These are phyloP conservation scores for Parnassius apollo DNA, from an alignment of 2,888 invertebrate species.

Conservation along the genomic window DNA sequence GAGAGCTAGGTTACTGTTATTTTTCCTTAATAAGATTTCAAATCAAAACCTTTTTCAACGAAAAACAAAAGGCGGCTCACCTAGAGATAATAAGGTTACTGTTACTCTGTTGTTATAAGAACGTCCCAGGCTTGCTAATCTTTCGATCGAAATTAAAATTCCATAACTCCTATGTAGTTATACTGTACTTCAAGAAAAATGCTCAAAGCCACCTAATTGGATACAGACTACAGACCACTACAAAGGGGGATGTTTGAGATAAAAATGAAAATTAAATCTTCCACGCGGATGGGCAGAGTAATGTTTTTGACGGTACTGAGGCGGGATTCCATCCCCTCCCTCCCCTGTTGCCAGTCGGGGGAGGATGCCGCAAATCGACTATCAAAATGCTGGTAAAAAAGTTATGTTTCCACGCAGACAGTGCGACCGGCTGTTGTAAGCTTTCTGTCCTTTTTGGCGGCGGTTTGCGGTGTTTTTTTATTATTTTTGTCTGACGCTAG, in stretches of 20 bases:
- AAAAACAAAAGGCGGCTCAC: too few species aligned
- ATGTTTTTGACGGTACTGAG: conserved; percentile 79
- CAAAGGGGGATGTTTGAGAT: conserved; percentile 81
- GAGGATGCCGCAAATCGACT: conserved; percentile 76
- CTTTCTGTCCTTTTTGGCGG: conserved; percentile 49
- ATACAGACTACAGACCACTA: conserved; percentile 78
- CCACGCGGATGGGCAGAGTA: conserved; percentile 79
- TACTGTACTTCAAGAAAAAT: conserved; percentile 65
- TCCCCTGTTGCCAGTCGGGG: conserved; percentile 40
- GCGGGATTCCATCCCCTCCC: conserved; percentile 42
- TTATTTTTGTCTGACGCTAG: conserved; percentile 41
- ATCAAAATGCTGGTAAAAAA: conserved; percentile 77
- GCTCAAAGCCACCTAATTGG: conserved; percentile 79
- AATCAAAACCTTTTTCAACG: too few species aligned
- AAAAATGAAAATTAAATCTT: conserved; percentile 83
- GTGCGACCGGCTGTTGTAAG: conserved; percentile 60
- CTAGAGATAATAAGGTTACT: too few species aligned
- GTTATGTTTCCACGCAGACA: conserved; percentile 63
- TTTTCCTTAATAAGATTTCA: too few species aligned
- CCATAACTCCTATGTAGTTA: conserved; percentile 67
- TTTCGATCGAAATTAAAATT: conserved; percentile 71
- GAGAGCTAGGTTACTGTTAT: too few species aligned
- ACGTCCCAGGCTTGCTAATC: conserved; percentile 27
- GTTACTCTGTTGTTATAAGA: too few species aligned
- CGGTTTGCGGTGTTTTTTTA: conserved; percentile 40